Base-by-base conservation (phyloP, 2,797 vertebrate species). In the Thamnophis elegans region DNA sequence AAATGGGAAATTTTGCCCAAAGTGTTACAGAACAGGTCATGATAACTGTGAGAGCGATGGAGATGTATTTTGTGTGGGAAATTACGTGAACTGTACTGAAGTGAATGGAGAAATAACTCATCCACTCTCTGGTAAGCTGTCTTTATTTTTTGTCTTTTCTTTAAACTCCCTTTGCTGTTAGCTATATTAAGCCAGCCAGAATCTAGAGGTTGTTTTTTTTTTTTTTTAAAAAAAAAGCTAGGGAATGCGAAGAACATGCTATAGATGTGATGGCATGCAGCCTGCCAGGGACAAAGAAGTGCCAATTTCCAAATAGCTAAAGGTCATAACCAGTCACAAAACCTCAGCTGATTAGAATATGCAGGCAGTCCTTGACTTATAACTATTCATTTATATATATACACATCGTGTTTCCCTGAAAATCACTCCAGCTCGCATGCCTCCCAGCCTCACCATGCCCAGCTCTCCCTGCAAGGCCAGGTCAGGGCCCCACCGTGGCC, bases 81-180 rank as follows among this genome's bases (percentile, higher is more conserved):
- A 65, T 10, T 5, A 26, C 0, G 0, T 5, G 1, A 5, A 65
- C 22, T 91, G 90, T 20, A 51, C 20, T 54, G 42, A 9, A 22
- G 16, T 86, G 9, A 32, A 5, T 36, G 90, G 58, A 18, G 12
- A 73, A 73, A 73, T 73, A 18, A 9, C 32, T 7, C 7, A 9
- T 36, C 0, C 0, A 1, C 0, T 0, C 3, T 73, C 16, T 73
- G 90, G 90, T 91, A 56, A 32, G 13, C 5, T 13, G 16, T 36
- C 22, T 56, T 85, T 59, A 47, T 59, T 26, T 1, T 59, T 47
- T 2, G 18, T 28, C 36, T 51, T 20, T 58, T 22, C 1, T 58
- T 59, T 59, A 5, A 85, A 4, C 13, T 5, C 85, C 5, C 12
- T 86, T n/a, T 18, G 11, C 26, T 54, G 13, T 36, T 78, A 25